Evolutionary conservation across 2,113 vertebrate genomes (phyloP).

Genomic region (Crotophaga sulcirostris): DNA sequence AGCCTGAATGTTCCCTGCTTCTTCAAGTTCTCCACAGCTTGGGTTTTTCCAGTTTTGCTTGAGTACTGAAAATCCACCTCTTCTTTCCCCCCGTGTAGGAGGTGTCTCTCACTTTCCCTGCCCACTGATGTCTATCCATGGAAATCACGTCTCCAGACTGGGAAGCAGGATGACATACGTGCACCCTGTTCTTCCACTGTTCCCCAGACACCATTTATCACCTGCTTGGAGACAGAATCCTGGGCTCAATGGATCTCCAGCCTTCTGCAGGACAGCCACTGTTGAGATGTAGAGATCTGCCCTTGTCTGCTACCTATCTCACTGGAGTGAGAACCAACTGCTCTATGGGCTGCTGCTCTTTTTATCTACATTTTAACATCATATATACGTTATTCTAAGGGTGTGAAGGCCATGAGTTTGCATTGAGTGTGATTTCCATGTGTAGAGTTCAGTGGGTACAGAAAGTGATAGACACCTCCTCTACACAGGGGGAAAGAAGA

Average conservation of each 20-base stretch:
- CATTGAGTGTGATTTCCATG: too few relatives aligned
- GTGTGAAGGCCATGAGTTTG: neutral
- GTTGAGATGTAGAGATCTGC: neutral
- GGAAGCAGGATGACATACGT: neutral
- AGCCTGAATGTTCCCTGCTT: neutral
- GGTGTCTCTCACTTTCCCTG: neutral
- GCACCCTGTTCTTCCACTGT: neutral
- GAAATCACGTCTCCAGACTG: neutral
- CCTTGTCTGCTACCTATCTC: neutral
- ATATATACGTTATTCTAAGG: neutral
- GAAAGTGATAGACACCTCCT: too few relatives aligned
- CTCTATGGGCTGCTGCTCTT: neutral
- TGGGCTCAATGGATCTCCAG: neutral
- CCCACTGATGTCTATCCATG: neutral
- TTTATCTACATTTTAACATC: neutral
- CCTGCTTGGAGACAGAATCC: neutral
- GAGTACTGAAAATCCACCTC: neutral
- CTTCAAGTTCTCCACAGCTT: neutral
- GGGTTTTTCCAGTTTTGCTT: neutral
- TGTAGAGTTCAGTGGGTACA: too few relatives aligned
- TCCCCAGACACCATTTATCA: neutral
- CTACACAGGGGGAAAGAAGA: too few relatives aligned
- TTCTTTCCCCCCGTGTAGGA: accelerated
- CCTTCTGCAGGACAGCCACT: neutral
- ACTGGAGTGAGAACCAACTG: neutral